Evolutionary conservation across 2,888 invertebrate species (phyloP).

Genomic region (Ectobius pallidus): DNA sequence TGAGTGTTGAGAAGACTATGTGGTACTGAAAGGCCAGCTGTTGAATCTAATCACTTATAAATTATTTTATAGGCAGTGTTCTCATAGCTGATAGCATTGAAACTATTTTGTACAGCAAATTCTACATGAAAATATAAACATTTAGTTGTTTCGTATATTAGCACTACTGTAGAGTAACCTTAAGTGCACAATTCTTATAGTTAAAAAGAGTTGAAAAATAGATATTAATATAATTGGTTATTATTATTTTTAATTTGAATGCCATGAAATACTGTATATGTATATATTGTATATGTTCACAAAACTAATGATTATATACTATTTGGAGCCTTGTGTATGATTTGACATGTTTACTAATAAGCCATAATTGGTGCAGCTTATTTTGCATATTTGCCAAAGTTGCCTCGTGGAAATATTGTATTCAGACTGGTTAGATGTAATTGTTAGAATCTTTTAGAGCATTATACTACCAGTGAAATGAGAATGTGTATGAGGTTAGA

Average conservation of each 20-base stretch:
- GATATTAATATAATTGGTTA: background rate
- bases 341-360: slow-evolving; percentile 7
- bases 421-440: background rate
- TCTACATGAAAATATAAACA: background rate
- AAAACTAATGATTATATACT: background rate
- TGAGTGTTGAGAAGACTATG: too few relatives aligned
- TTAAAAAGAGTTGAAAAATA: background rate
- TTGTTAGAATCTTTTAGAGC: too few relatives aligned
- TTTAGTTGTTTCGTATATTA: background rate
- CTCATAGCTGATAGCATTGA: background rate
- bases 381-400: slow-evolving; percentile 27
- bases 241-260: background rate
- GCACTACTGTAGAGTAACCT: slow-evolving; percentile 5
- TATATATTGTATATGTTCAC: background rate
- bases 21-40: too few relatives aligned
- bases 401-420: slow-evolving; percentile 6
- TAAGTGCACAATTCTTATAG: background rate
- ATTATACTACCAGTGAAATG: too few relatives aligned
- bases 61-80: background rate
- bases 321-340: slow-evolving; percentile 7
- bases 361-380: slow-evolving; percentile 9
- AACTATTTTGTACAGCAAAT: slow-evolving; percentile 5
- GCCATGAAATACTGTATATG: background rate
- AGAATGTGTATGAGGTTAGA: too few relatives aligned
- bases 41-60: background rate